Conservation (phyloP, 2,797 vertebrate genomes). For the Dromococcyx pavoninus region DNA sequence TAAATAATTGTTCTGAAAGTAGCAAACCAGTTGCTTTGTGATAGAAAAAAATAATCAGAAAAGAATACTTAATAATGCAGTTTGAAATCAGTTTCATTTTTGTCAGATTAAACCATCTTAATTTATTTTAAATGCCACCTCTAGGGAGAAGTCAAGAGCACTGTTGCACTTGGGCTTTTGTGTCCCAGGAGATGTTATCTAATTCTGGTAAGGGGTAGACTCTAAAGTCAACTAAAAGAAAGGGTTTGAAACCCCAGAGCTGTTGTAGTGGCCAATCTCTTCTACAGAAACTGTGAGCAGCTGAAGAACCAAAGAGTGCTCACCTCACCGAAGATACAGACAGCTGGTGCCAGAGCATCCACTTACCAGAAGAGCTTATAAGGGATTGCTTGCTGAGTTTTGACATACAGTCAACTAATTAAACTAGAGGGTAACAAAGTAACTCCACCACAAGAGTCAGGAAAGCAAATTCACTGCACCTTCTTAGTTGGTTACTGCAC, state of each 20-base stretch:
- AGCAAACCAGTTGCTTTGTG: not conserved
- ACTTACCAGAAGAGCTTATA: not conserved
- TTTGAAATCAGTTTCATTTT: not conserved
- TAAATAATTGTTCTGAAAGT: not conserved
- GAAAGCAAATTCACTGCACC: not conserved
- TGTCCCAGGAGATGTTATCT: not conserved
- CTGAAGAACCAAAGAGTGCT: not conserved
- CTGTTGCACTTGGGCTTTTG: not conserved
- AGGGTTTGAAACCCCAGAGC: not conserved
- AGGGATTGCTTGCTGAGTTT: not conserved
- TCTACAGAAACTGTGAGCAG: fast-evolving
- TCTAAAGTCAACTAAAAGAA: not conserved
- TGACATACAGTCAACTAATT: not conserved
- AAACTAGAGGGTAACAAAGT: not conserved
- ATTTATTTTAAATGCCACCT: not conserved
- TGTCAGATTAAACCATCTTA: not conserved
- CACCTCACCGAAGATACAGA: not conserved
- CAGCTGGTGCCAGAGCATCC: not conserved
- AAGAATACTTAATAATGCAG: not conserved
- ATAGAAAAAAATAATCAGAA: not conserved
- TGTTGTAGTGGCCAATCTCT: not conserved
- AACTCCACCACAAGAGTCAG: not conserved
- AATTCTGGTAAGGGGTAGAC: not conserved
- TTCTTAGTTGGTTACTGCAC: not conserved
- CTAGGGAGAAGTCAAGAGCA: not conserved